Conservation (phyloP, 2,797 vertebrate genomes). For the Toxotes lorentzi region DNA sequence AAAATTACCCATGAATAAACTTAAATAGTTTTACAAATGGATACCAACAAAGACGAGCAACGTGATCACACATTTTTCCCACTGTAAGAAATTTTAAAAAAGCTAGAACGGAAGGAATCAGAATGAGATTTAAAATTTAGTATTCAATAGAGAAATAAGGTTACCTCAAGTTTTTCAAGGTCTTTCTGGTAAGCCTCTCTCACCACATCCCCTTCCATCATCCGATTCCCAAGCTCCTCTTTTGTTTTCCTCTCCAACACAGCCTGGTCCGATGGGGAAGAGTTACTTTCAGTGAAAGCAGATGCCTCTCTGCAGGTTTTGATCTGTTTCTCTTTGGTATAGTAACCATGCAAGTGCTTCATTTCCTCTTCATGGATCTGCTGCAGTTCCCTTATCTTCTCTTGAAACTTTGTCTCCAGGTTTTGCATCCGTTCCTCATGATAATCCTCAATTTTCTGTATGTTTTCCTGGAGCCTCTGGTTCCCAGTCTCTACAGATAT, state of each 20-base stretch:
- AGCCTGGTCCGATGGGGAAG: slow-evolving; percentile 28
- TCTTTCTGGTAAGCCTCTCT: slow-evolving; percentile 87
- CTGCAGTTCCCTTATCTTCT: slow-evolving; percentile 90
- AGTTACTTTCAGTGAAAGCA: slow-evolving; percentile 17
- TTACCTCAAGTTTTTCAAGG: slow-evolving; percentile 90
- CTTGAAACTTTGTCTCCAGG: slow-evolving; percentile 89
- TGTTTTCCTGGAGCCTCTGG: slow-evolving; percentile 81
- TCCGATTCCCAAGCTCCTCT: slow-evolving; percentile 81
- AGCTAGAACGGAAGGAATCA: background rate
- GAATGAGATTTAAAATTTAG: background rate
- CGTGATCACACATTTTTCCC: background rate
- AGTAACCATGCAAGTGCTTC: slow-evolving; percentile 86
- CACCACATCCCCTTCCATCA: slow-evolving; percentile 73
- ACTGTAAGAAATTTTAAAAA: background rate
- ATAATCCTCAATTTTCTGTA: slow-evolving; percentile 82
- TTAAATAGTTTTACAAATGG: background rate
- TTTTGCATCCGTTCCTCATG: slow-evolving; percentile 86
- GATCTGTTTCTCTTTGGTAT: slow-evolving; percentile 82
- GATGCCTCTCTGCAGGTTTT: slow-evolving; percentile 28
- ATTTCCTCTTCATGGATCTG: slow-evolving; percentile 91
- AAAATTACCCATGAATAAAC: background rate
- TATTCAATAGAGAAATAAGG: background rate
- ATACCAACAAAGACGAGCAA: background rate
- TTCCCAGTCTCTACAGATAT: slow-evolving; percentile 82
- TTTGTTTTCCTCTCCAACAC: slow-evolving; percentile 85